Evolutionary conservation across 2,888 invertebrate species (phyloP), one percentile per base, ranked within the genome.

Genomic region (Tetranychus piercei): DNA sequence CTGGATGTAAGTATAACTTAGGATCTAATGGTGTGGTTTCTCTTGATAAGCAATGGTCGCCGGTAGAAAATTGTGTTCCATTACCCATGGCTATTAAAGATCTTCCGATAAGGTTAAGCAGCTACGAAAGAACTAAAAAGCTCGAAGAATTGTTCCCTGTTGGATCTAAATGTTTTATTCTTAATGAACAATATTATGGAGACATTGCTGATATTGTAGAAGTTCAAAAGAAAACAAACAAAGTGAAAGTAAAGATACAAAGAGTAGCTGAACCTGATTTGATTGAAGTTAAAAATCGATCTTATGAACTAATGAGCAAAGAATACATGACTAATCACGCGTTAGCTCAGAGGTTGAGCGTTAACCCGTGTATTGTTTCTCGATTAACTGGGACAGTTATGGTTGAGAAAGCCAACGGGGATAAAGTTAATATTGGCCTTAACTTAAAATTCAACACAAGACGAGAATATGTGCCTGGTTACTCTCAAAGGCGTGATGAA

Each of bases 401-500:
- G 77, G 86, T 94, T 74, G 78, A 80, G 75, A 76, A 76, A 77
- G 77, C 74, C 75, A 78, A 78, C 77, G 77, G 74, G 78, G 75
- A 76, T 77, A 82, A 80, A 77, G 82, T 88, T 20, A 95, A 95
- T 81, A 86, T 96, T 44, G 97, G 96, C 0, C 85, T 97, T 71
- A 92, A 94, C 81, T 85, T 97, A 34, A 96, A 96, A 83, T 91
- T 90, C 80, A 91, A 89, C 77, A 92, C 91, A 81, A 87, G 83
- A 23, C 87, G 86, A 79, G 85, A 86, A 80, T 87, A 90, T 85
- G 66, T 77, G n/a, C 75, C 77, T 70, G 79, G 79, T 1, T 79
- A 74, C 72, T 78, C 79, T 0, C 78, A 77, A 45, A 78, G 74
- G 69, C 69, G 65, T 43, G 82, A 82, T 20, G 80, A 80, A 69